Evolutionary conservation across 2,888 invertebrate species (phyloP).

Genomic region (Microctonus brassicae): DNA sequence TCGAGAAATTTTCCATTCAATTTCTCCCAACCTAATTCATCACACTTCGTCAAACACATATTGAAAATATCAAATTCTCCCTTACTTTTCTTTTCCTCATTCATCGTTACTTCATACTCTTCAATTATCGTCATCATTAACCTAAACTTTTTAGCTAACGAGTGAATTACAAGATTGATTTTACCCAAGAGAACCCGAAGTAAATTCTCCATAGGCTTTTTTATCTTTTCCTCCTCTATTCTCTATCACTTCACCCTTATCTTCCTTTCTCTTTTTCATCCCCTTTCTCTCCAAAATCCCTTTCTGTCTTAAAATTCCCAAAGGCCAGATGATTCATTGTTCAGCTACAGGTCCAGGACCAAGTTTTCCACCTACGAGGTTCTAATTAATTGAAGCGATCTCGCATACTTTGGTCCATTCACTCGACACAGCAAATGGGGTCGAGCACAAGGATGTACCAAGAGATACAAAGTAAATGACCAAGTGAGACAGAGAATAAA

Average conservation of each 20-base stretch:
- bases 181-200: background rate
- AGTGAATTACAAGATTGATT: conserved; percentile 25
- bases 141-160: background rate
- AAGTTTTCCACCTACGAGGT: conserved; percentile 43
- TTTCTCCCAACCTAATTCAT: no score
- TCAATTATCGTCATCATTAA: background rate
- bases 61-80: no score
- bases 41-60: no score
- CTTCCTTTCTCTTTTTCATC: background rate
- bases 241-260: background rate
- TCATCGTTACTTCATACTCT: background rate
- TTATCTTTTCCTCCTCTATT: background rate
- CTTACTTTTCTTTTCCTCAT: background rate
- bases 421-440: conserved; percentile 18
- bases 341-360: conserved; percentile 28
- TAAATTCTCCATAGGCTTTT: background rate
- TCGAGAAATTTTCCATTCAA: no score
- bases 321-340: conserved; percentile 42
- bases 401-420: conserved; percentile 9
- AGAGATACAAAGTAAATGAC: no score
- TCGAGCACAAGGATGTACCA: conserved; percentile 14
- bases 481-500: conserved; percentile 2
- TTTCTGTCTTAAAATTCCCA: conserved; percentile 32
- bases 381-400: conserved; percentile 53
- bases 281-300: background rate